phyloP scores from a whole-genome alignment of 2,888 invertebrate species.

The Prenolepis imparis region DNA sequence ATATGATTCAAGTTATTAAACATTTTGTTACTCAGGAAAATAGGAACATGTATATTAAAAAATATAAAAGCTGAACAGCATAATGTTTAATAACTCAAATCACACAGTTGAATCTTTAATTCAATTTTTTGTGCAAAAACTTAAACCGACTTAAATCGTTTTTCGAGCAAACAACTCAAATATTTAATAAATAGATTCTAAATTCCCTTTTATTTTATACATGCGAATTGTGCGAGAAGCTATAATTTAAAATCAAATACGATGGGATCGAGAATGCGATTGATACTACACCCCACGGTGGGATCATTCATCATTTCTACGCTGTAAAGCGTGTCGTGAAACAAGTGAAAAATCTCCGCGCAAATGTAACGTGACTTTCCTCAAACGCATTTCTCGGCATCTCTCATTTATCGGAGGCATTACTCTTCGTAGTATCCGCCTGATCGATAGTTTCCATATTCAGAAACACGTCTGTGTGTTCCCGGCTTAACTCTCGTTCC shows the following conservation, averaged over 20 bases:
- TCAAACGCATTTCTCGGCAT: constrained; percentile 32
- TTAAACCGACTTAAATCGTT: too few species aligned
- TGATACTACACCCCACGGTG: not conserved
- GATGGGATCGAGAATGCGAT: constrained; percentile 13
- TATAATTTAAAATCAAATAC: constrained; percentile 31
- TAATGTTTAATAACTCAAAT: too few species aligned
- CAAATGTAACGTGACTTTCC: constrained; percentile 43
- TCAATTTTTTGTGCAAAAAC: too few species aligned
- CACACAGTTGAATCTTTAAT: too few species aligned
- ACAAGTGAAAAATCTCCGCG: constrained; percentile 35
- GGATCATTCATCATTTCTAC: constrained; percentile 28
- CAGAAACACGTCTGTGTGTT: constrained; percentile 29
- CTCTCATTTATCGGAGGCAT: constrained; percentile 25
- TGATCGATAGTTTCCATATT: constrained; percentile 51
- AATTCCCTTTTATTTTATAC: not conserved
- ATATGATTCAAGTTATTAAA: too few species aligned
- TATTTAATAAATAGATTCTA: not conserved
- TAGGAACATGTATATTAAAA: too few species aligned
- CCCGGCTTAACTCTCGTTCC: constrained; percentile 35
- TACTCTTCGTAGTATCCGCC: constrained; percentile 16
- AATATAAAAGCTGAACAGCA: too few species aligned
- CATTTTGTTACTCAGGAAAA: too few species aligned
- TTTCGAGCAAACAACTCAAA: too few species aligned
- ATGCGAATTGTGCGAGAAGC: not conserved
- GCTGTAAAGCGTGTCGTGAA: constrained; percentile 10